phyloP scores from a whole-genome alignment of 2,888 invertebrate genomes.

The Tethea ocularis region DNA sequence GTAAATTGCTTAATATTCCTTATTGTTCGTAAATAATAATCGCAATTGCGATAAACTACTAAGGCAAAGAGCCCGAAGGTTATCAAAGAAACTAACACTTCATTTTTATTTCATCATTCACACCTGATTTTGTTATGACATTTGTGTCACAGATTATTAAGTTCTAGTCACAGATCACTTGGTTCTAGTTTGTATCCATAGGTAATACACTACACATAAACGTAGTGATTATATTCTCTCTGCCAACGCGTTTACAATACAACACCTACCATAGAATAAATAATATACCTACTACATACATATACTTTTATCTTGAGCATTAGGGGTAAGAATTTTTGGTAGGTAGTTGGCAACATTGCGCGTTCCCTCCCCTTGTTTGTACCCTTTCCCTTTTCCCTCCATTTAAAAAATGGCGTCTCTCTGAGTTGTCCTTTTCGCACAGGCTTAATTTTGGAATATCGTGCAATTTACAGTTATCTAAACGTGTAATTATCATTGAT shows the following conservation, averaged over 20 bases:
- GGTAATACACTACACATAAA: no score
- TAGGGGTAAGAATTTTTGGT: no score
- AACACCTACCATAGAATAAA: no score
- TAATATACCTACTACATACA: no score
- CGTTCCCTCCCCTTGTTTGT: background rate
- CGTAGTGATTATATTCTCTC: no score
- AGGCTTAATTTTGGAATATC: constrained; percentile 42
- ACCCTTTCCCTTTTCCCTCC: constrained; percentile 31
- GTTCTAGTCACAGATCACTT: no score
- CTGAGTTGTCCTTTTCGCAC: constrained; percentile 79
- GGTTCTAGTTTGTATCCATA: no score
- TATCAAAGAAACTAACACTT: background rate
- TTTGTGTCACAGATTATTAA: no score
- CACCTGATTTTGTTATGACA: no score
- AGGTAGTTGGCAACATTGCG: background rate
- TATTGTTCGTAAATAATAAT: constrained; percentile 30
- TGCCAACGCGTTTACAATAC: no score
- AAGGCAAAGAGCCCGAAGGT: constrained; percentile 2
- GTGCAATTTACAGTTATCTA: constrained; percentile 38
- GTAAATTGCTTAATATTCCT: constrained; percentile 40
- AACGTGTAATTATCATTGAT: constrained; percentile 40
- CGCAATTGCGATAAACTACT: constrained; percentile 21
- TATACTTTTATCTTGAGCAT: no score
- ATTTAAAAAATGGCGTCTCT: constrained; percentile 73
- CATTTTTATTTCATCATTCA: no score